Percentiles rank a stretch among this genome's conserved stretches.
Conservation (phyloP, 2,888 invertebrate species). For the Amphipyra tragopoginis region DNA sequence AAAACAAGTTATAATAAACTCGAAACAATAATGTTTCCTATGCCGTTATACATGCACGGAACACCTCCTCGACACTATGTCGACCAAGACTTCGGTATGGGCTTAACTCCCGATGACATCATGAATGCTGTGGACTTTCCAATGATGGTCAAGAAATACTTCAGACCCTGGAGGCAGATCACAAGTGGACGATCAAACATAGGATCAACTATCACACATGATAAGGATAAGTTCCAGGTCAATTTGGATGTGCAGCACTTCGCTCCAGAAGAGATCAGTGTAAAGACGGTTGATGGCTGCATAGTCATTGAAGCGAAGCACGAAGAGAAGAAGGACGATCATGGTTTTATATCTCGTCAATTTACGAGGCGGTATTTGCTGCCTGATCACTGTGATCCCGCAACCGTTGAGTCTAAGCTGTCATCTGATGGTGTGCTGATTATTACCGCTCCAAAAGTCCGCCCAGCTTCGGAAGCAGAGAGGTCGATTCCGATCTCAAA, state of each 20-base stretch:
- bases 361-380: slow-evolving; percentile 92
- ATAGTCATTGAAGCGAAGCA: slow-evolving; percentile 94
- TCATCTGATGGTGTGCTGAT: slow-evolving; percentile 94
- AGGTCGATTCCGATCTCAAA: slow-evolving; percentile 87
- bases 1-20: slow-evolving; percentile 32
- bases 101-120: slow-evolving; percentile 80
- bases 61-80: slow-evolving; percentile 71
- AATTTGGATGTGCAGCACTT: slow-evolving; percentile 94
- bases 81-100: slow-evolving; percentile 84
- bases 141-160: slow-evolving; percentile 72
- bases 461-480: slow-evolving; percentile 73
- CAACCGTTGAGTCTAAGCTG: slow-evolving; percentile 91
- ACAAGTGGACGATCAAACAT: slow-evolving; percentile 79
- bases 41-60: slow-evolving; percentile 69
- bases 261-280: slow-evolving; percentile 92
- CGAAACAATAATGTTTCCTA: slow-evolving; percentile 61
- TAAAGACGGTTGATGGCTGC: slow-evolving; percentile 92
- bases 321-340: slow-evolving; percentile 93
- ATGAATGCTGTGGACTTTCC: slow-evolving; percentile 70
- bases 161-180: slow-evolving; percentile 77
- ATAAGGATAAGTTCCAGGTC: slow-evolving; percentile 90
- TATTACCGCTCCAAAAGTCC: slow-evolving; percentile 89
- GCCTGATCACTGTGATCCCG: slow-evolving; percentile 92
- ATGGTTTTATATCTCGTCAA: slow-evolving; percentile 93
- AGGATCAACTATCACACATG: slow-evolving; percentile 84